Evolutionary conservation across 2,888 invertebrate species (phyloP).

Genomic region (Brenthis daphne): DNA sequence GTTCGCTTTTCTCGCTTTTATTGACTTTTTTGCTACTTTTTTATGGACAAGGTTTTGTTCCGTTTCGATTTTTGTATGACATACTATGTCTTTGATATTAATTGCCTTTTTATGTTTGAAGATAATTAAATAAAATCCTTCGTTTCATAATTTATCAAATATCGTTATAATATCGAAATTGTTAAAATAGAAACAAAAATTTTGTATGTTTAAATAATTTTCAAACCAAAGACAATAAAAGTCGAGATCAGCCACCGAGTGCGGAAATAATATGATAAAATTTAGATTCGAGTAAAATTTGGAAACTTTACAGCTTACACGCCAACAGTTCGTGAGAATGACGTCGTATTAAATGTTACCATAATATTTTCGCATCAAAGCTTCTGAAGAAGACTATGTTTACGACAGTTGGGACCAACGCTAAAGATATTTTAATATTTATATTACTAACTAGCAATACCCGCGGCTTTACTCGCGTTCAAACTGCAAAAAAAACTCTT

Average conservation of each 20-base stretch:
- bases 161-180: not conserved
- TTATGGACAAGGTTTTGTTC: too few relatives aligned
- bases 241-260: slow-evolving; percentile 12
- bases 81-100: too few relatives aligned
- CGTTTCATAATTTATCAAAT: not conserved
- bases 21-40: not conserved
- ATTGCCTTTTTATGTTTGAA: too few relatives aligned
- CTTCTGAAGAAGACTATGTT: slow-evolving; percentile 63
- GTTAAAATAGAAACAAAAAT: too few relatives aligned
- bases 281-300: slow-evolving; percentile 23
- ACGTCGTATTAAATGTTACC: slow-evolving; percentile 18
- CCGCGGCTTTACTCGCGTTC: too few relatives aligned
- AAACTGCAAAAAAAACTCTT: too few relatives aligned
- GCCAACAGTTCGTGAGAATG: slow-evolving; percentile 5
- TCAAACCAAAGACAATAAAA: slow-evolving; percentile 14
- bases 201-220: not conserved
- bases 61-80: too few relatives aligned
- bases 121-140: too few relatives aligned
- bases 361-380: slow-evolving; percentile 60
- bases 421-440: not conserved
- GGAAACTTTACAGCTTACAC: not conserved
- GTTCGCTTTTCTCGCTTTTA: slow-evolving; percentile 28
- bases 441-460: not conserved
- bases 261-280: slow-evolving; percentile 23
- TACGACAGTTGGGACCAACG: slow-evolving; percentile 46